phyloP scores from a whole-genome alignment of 2,888 invertebrate genomes.

The Apantesis nais region DNA sequence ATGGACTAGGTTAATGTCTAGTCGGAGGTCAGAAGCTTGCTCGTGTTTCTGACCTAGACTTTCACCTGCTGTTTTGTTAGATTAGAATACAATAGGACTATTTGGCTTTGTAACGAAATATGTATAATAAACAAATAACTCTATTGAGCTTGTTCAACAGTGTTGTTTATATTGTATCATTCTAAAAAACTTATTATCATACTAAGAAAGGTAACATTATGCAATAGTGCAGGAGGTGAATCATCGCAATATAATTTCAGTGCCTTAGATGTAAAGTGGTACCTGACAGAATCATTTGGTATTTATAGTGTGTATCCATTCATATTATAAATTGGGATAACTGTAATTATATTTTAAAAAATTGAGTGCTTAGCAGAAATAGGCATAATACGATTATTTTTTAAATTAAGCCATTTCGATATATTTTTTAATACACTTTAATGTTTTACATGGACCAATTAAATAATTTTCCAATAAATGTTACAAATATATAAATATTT shows the following conservation, averaged over 20 bases:
- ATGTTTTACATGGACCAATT: too few relatives aligned
- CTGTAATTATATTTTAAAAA: too few relatives aligned
- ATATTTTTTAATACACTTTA: neutral
- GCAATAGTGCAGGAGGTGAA: neutral
- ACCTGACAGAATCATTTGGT: neutral
- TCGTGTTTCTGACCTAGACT: constrained; percentile 48
- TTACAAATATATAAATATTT: too few relatives aligned
- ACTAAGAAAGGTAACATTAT: neutral
- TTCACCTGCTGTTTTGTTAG: constrained; percentile 35
- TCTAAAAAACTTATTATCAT: too few relatives aligned
- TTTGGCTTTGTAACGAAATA: constrained; percentile 3
- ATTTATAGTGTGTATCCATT: neutral
- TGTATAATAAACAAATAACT: neutral
- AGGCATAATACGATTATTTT: neutral
- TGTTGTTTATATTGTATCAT: too few relatives aligned
- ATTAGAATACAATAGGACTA: constrained; percentile 19
- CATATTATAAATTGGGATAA: too few relatives aligned
- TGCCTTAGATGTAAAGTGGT: neutral
- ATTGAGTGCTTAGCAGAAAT: neutral
- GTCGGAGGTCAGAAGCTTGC: constrained; percentile 42
- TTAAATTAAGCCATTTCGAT: neutral
- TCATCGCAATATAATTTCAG: neutral
- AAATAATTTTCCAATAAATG: too few relatives aligned
- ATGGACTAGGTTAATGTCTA: constrained; percentile 35
- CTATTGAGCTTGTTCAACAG: neutral